A percentile compares a stretch with the other conserved stretches of the same genome.
phyloP scores from a whole-genome alignment of 2,888 invertebrate species.

The Deroplatys truncata region DNA sequence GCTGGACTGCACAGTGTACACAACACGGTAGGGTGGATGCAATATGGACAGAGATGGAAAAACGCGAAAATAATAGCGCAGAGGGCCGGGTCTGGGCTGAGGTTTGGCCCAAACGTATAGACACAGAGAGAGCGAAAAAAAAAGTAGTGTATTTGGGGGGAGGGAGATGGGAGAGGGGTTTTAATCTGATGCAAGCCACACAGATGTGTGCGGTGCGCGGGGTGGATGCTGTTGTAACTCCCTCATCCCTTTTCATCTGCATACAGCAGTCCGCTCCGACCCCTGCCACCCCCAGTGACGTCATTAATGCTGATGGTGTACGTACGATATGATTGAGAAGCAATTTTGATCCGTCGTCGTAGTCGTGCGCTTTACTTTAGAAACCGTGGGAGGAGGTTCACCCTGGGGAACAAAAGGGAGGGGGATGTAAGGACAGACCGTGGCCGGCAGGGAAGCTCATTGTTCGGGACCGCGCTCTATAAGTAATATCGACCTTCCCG shows the following conservation, averaged over 20 bases:
- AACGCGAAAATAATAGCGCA: constrained; percentile 26
- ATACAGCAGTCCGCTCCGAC: constrained; percentile 11
- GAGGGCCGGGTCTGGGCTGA: background rate
- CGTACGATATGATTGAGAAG: constrained; percentile 28
- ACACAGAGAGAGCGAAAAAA: background rate
- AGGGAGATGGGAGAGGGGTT: constrained; percentile 7
- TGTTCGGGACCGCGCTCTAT: background rate
- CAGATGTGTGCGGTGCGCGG: constrained; percentile 23
- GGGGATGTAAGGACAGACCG: background rate
- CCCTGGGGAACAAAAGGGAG: constrained; percentile 1
- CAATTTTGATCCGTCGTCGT: constrained; percentile 21
- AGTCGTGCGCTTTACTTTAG: background rate
- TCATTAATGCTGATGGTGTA: constrained; percentile 17
- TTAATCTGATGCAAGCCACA: constrained; percentile 30
- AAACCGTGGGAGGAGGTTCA: background rate
- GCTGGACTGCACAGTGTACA: constrained; percentile 1
- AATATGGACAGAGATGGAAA: constrained; percentile 16
- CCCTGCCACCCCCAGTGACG: constrained; percentile 11
- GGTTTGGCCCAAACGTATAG: constrained; percentile 11
- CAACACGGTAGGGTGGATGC: constrained; percentile 1
- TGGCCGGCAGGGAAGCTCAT: constrained; percentile 6
- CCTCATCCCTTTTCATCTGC: constrained; percentile 21
- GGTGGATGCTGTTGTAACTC: constrained; percentile 3
- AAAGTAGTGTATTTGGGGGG: background rate
- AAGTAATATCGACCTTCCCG: background rate